Conservation (phyloP, 2,797 vertebrate genomes). For the Scleropages formosus region DNA sequence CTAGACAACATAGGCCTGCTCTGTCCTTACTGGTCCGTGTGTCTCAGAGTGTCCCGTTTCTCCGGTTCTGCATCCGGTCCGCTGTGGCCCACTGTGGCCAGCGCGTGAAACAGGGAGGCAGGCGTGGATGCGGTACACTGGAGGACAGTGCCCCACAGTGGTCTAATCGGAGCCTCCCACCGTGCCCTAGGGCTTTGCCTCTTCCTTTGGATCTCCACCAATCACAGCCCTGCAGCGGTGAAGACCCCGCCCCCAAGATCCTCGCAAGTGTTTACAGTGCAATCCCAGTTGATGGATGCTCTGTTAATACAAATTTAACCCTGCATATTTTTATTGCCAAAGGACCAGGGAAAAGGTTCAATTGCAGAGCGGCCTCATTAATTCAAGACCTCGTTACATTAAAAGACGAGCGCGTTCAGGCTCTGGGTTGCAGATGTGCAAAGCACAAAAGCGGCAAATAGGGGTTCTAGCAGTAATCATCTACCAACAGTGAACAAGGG, state of each 20-base stretch:
- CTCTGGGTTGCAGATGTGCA: slow-evolving; percentile 85
- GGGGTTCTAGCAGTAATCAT: slow-evolving; percentile 72
- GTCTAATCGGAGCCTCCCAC: slow-evolving; percentile 41
- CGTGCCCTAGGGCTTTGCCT: not conserved
- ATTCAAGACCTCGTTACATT: slow-evolving; percentile 87
- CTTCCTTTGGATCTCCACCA: slow-evolving; percentile 55
- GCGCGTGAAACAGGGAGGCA: not conserved
- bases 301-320: slow-evolving; percentile 87
- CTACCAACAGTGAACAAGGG: slow-evolving; percentile 62
- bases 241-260: slow-evolving; percentile 41
- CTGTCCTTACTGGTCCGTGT: slow-evolving; percentile 31
- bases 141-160: slow-evolving; percentile 87
- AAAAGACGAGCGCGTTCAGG: slow-evolving; percentile 78
- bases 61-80: slow-evolving; percentile 11
- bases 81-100: not conserved
- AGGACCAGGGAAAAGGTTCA: slow-evolving; percentile 90
- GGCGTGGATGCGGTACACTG: slow-evolving; percentile 60
- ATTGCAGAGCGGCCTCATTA: slow-evolving; percentile 95
- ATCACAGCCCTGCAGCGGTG: slow-evolving; percentile 63
- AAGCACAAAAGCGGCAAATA: slow-evolving; percentile 82
- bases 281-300: slow-evolving; percentile 92
- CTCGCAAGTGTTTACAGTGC: slow-evolving; percentile 82
- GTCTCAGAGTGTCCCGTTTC: slow-evolving; percentile 35
- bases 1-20: slow-evolving; percentile 30
- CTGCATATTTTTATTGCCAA: slow-evolving; percentile 90